Evolutionary conservation across 2,888 invertebrate genomes (phyloP).

Genomic region (Neoaliturus tenellus): DNA sequence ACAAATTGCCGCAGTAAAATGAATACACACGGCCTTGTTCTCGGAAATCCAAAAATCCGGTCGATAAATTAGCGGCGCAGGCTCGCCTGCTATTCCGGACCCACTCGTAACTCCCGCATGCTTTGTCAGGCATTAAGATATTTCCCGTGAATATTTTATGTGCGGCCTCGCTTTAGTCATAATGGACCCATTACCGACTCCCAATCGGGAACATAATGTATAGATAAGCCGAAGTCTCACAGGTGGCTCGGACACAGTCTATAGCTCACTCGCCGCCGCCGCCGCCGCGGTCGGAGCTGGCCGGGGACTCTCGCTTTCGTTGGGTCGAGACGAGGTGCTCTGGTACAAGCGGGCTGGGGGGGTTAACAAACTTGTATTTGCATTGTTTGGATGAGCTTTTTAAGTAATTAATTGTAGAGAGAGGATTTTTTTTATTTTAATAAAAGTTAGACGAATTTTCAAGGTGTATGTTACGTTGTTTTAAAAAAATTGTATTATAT

Average conservation of each 20-base stretch:
- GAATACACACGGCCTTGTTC: slow-evolving; percentile 38
- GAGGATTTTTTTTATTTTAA: too few species aligned
- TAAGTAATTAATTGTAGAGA: too few species aligned
- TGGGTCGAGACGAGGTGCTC: too few species aligned
- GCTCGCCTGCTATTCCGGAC: slow-evolving; percentile 2
- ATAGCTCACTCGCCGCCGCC: slow-evolving; percentile 21
- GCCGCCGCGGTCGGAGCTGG: neutral
- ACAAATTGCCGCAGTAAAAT: slow-evolving; percentile 43
- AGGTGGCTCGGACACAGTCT: slow-evolving; percentile 8
- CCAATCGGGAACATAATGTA: slow-evolving; percentile 53
- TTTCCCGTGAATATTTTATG: slow-evolving; percentile 48
- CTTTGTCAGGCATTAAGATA: slow-evolving; percentile 52
- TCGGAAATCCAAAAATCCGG: slow-evolving; percentile 45
- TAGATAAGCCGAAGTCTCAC: slow-evolving; percentile 32
- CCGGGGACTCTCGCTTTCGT: neutral
- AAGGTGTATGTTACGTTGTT: too few species aligned
- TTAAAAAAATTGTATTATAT: too few species aligned
- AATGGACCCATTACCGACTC: slow-evolving; percentile 52
- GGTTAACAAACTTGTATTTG: too few species aligned
- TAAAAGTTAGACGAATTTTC: too few species aligned
- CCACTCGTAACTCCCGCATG: slow-evolving; percentile 29
- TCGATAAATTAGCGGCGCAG: slow-evolving; percentile 40
- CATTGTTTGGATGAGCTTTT: too few species aligned
- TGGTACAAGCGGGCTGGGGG: too few species aligned
- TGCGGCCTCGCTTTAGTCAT: slow-evolving; percentile 43